Base-by-base conservation (phyloP, 2,797 vertebrate species). In the Adrianichthys oophorus region DNA sequence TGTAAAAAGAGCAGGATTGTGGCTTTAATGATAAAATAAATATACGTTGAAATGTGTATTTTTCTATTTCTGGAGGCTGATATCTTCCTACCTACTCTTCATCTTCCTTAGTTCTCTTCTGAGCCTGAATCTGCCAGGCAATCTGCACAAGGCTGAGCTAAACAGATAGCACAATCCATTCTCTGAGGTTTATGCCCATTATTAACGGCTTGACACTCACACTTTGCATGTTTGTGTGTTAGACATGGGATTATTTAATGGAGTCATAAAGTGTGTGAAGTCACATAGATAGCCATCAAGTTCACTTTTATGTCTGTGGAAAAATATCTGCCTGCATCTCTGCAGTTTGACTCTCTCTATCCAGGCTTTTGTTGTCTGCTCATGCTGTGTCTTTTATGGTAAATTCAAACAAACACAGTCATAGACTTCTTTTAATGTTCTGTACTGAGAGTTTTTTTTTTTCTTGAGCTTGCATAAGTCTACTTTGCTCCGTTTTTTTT, bases 181-280 rank as follows among this genome's bases (percentile, higher is more conserved):
- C 71, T 75, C 68, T 56, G 29, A 70, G 74, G 47, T 86, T 85
- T 89, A 85, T 79, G 74, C 53, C 52, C 53, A 67, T 84, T 84
- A 85, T 87, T 88, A 84, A 86, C 78, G 78, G 69, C 69, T 57
- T 60, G 75, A 60, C 68, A 66, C 56, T 70, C 75, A 70, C 78
- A 68, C 74, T 66, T 62, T 74, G 65, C 59, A 67, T 78, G 75
- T 76, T 83, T 67, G 74, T 84, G 56, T 74, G 76, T 79, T 84
- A 81, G 79, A 74, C 80, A 68, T 65, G 62, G 63, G 70, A 72
- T 85, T 87, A 81, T 89, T 89, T 90, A 86, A 87, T 85, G 74
- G 74, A 58, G 68, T 86, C 81, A 79, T 90, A 87, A 87, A 89
- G 77, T 62, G 75, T 67, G 57, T 55, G 60, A 42, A 13, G 74